Evolutionary conservation across 1,140 invertebrate species (phyloP).

Genomic region (Pseudoatta argentina): DNA sequence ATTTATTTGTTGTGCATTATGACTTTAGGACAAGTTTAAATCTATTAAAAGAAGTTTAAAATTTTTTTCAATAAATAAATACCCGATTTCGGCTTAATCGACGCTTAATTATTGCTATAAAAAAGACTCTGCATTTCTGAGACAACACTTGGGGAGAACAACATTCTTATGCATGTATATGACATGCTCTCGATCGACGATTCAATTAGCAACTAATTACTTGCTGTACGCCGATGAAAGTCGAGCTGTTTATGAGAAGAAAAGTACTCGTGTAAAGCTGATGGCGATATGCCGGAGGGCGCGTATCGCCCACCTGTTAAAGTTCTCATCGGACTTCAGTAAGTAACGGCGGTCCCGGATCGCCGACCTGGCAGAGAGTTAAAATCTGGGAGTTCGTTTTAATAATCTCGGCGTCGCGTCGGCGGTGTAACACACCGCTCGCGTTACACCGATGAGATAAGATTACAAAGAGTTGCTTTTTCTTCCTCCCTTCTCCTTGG

Average conservation of each 20-base stretch:
- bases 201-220: constrained; percentile 31
- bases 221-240: constrained; percentile 13
- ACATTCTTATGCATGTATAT: background rate
- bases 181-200: background rate
- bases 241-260: constrained; percentile 47
- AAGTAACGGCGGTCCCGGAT: constrained; percentile 26
- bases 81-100: background rate
- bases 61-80: background rate
- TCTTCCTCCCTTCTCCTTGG: background rate
- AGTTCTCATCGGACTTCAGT: constrained; percentile 53
- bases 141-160: background rate
- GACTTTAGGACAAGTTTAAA: background rate
- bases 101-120: background rate
- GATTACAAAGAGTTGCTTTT: constrained; percentile 34
- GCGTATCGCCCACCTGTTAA: constrained; percentile 60
- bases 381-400: constrained; percentile 57
- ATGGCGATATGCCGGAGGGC: background rate
- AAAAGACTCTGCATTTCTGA: background rate
- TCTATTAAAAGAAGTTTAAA: background rate
- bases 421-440: constrained; percentile 29
- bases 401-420: constrained; percentile 46
- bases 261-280: constrained; percentile 21
- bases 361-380: constrained; percentile 17
- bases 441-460: constrained; percentile 38
- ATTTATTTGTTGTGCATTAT: background rate